Conservation (phyloP, 37 sponge, comb jelly and placozoan species). For the Cladorhizidae sp. region DNA sequence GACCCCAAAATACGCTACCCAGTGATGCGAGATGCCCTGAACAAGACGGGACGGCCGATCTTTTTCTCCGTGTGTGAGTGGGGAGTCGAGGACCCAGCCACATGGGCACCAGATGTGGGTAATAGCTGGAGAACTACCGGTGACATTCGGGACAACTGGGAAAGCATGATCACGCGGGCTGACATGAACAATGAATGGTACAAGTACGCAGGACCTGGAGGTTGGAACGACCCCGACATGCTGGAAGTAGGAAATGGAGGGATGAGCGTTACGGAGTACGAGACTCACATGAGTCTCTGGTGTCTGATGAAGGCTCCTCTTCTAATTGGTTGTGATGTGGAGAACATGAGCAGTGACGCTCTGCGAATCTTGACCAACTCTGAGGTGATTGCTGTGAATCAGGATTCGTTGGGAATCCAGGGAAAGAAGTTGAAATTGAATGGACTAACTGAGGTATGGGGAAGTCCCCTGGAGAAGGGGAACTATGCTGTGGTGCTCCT, state of each 20-base stretch:
- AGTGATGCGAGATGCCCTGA: slow-evolving; percentile 80
- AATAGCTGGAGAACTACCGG: slow-evolving; percentile 91
- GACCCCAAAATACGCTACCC: slow-evolving; percentile 66
- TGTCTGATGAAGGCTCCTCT: slow-evolving; percentile 84
- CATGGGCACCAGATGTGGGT: slow-evolving; percentile 74
- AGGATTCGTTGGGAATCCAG: slow-evolving; percentile 73
- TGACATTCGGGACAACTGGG: slow-evolving; percentile 75
- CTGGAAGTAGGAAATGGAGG: slow-evolving; percentile 85
- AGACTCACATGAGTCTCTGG: slow-evolving; percentile 89
- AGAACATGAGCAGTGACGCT: slow-evolving; percentile 58
- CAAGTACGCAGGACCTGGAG: slow-evolving; percentile 71
- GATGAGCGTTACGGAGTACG: slow-evolving; percentile 66
- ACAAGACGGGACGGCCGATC: slow-evolving; percentile 70
- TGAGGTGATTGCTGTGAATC: slow-evolving; percentile 88
- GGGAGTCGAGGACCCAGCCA: slow-evolving; percentile 63
- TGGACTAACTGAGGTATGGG: slow-evolving; percentile 73
- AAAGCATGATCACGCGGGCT: slow-evolving; percentile 51
- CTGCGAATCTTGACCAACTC: slow-evolving; percentile 80
- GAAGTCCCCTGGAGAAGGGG: slow-evolving; percentile 47
- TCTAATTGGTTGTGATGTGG: slow-evolving; percentile 80
- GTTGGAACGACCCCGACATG: slow-evolving; percentile 93
- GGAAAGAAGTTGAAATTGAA: slow-evolving; percentile 50
- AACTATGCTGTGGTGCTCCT: slow-evolving; percentile 62
- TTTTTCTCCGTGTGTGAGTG: slow-evolving; percentile 90
- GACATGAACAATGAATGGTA: slow-evolving; percentile 67